Conservation (phyloP, 2,797 vertebrate species). For the Helicolenus hilgendorfi region DNA sequence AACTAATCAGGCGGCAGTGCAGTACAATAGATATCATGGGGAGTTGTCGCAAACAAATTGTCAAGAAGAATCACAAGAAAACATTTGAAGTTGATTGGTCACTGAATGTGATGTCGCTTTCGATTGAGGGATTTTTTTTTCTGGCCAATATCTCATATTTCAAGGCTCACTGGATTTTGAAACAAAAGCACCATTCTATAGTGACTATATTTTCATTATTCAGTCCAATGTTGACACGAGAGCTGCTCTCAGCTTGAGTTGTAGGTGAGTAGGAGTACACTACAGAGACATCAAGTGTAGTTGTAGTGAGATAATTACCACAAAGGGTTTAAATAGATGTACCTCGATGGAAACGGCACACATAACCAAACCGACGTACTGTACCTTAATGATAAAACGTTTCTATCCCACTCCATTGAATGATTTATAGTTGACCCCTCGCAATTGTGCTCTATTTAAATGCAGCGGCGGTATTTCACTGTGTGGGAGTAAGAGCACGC, state of each 20-base stretch:
- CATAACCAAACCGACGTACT: neutral
- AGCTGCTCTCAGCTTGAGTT: conserved; percentile 31
- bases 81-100: conserved; percentile 22
- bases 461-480: neutral
- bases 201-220: conserved; percentile 28
- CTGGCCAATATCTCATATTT: neutral
- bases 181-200: neutral
- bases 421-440: conserved; percentile 11
- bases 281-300: conserved; percentile 22
- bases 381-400: neutral
- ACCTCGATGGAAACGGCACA: conserved; percentile 18
- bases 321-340: conserved; percentile 41
- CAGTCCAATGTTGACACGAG: conserved; percentile 6
- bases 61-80: conserved; percentile 44
- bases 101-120: neutral
- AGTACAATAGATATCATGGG: conserved; percentile 11
- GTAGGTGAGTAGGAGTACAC: conserved; percentile 44
- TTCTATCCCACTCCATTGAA: neutral
- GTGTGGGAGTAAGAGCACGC: neutral
- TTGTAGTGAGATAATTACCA: conserved; percentile 36
- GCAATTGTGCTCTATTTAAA: neutral
- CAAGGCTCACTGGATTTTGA: neutral
- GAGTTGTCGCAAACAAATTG: conserved; percentile 45
- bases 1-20: conserved; percentile 31
- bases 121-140: neutral